Conservation (phyloP, 2,797 vertebrate genomes). For the Brotula barbata region DNA sequence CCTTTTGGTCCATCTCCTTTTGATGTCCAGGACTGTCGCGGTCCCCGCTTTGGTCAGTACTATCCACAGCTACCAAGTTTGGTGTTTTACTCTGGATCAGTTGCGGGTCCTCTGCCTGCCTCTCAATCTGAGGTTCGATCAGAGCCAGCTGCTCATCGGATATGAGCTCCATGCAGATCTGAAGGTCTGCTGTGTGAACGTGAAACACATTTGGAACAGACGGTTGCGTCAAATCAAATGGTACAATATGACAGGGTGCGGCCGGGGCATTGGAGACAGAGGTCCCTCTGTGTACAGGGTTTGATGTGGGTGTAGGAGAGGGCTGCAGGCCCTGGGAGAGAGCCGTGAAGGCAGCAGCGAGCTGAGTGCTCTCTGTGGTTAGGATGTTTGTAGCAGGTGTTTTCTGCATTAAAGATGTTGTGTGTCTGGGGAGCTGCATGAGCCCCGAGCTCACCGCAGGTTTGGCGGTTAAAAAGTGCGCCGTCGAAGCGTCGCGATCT, state of each 20-base stretch:
- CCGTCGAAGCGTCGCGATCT: slow-evolving; percentile 44
- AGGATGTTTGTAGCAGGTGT: slow-evolving; percentile 3
- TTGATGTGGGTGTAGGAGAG: slow-evolving; percentile 9
- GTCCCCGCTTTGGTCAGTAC: slow-evolving; percentile 10
- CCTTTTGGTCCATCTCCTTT: slow-evolving; percentile 25
- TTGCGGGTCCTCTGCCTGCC: slow-evolving; percentile 16
- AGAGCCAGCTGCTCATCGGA: slow-evolving; percentile 81
- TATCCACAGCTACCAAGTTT: slow-evolving; percentile 8
- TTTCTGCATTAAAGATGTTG: slow-evolving; percentile 7
- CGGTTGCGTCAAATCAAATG: slow-evolving; percentile 52
- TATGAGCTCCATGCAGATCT: slow-evolving; percentile 82
- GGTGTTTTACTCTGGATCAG: slow-evolving; percentile 27
- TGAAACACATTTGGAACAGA: slow-evolving; percentile 75
- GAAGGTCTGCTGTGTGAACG: slow-evolving; percentile 78
- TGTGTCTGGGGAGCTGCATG: slow-evolving; percentile 14
- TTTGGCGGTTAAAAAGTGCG: slow-evolving; percentile 32
- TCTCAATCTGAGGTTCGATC: slow-evolving; percentile 78
- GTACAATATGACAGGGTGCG: slow-evolving; percentile 44
- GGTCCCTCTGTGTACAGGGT: background rate
- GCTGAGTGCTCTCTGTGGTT: slow-evolving; percentile 29
- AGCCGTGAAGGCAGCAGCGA: slow-evolving; percentile 14
- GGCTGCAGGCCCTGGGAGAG: slow-evolving; percentile 11
- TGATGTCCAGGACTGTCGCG: slow-evolving; percentile 18
- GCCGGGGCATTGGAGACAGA: slow-evolving; percentile 4
- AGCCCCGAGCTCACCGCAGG: background rate